Percentiles rank a stretch among this genome's conserved stretches.
Conservation (phyloP, 2,113 vertebrate species). For the Chinchilla lanigera region DNA sequence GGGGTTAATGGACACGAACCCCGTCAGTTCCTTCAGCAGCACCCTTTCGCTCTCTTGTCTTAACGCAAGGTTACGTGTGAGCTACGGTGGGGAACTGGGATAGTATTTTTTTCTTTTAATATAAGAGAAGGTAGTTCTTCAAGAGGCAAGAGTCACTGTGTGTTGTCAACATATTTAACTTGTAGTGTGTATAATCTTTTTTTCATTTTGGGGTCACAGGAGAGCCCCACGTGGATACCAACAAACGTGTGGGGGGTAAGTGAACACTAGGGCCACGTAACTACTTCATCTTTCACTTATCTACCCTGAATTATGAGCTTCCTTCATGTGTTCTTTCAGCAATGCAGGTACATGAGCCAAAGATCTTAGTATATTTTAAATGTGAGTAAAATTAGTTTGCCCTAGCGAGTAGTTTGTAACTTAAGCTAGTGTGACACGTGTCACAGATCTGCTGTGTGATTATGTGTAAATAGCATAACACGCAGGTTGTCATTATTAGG, state of each 20-base stretch:
- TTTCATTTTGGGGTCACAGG: neutral
- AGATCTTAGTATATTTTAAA: neutral
- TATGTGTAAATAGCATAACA: neutral
- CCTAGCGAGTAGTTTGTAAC: neutral
- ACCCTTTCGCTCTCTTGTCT: neutral
- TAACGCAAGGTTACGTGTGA: neutral
- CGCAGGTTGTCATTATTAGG: neutral
- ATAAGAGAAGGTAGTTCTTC: neutral
- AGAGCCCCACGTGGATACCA: neutral
- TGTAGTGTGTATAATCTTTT: neutral
- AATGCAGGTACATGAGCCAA: neutral
- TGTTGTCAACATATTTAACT: neutral
- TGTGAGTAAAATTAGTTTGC: neutral
- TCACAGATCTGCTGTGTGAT: neutral
- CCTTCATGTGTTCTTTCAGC: neutral
- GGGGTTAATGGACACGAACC: neutral
- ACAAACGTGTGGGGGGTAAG: neutral
- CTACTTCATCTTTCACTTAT: neutral
- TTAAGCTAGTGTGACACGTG: neutral
- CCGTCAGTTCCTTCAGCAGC: too few species aligned
- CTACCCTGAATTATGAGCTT: neutral
- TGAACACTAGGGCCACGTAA: neutral
- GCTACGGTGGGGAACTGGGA: neutral
- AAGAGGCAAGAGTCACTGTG: neutral
- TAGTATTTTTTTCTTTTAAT: neutral